Percentiles rank a stretch among this genome's conserved stretches.
These are phyloP conservation scores for Ctena decussata DNA, from an alignment of 2,888 invertebrate species.

Conservation along the genomic window DNA sequence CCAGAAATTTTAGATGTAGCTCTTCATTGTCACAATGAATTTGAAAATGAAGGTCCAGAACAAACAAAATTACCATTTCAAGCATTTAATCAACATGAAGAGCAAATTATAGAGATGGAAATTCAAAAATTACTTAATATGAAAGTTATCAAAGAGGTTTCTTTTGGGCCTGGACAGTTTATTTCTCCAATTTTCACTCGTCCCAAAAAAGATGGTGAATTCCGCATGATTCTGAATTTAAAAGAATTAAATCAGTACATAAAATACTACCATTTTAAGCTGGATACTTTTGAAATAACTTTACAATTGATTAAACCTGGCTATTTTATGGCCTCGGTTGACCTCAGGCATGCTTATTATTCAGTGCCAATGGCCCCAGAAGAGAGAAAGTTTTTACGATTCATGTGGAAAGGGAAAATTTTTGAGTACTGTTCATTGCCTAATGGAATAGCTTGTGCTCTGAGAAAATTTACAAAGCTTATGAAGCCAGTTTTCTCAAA, in stretches of 20 bases:
- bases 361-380: background rate
- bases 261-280: conserved; percentile 11
- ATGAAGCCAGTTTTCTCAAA: background rate
- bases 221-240: conserved; percentile 14
- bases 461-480: conserved; percentile 27
- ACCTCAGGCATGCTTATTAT: conserved; percentile 7
- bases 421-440: conserved; percentile 25
- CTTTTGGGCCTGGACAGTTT: background rate
- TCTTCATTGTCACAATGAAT: conserved; percentile 5
- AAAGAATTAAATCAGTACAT: conserved; percentile 10
- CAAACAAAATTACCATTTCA: background rate
- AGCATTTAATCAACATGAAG: background rate
- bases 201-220: conserved; percentile 15
- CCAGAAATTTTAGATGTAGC: background rate
- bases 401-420: conserved; percentile 19
- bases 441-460: conserved; percentile 50
- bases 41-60: background rate
- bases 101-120: background rate
- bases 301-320: conserved; percentile 9
- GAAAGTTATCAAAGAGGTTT: conserved; percentile 10
- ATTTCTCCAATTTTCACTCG: conserved; percentile 20
- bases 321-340: conserved; percentile 12
- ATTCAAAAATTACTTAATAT: conserved; percentile 3
- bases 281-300: conserved; percentile 4
- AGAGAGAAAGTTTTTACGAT: background rate